Evolutionary conservation across 1,140 invertebrate species (phyloP), one percentile per base, ranked within the genome.

Genomic region (Pectinophora gossypiella): DNA sequence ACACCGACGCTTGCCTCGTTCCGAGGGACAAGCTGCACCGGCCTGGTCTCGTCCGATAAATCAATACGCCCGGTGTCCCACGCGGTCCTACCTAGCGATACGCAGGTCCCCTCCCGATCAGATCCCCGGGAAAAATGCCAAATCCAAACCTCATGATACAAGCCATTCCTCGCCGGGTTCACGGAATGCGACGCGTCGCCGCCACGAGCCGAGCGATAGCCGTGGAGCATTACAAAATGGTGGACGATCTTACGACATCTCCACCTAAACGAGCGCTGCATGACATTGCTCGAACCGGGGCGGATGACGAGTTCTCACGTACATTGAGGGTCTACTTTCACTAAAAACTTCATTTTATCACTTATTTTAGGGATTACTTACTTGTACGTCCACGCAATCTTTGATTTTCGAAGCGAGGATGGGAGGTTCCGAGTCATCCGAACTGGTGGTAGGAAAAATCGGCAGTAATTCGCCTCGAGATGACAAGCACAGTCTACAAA

Each of bases 401-500:
- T 89, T 86, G 59, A 92, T 92, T 84, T 91, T 91, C 23, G 76
- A 85, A 36, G 86, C 89, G 50, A 92, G 78, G 57, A 87, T 70
- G 61, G 82, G 68, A 64, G 89, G 78, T 64, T 89, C 84, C 53
- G 88, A 83, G 67, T 89, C 89, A 64, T 91, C 89, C 68, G 77
- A 80, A 85, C 82, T 85, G 82, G 76, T 85, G 82, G 76, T 85
- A 84, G 78, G 77, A 82, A 88, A 88, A 79, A 88, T 88, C 60
- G 87, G 85, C 75, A 80, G 77, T 80, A 86, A 87, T 85, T 88
- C 87, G 72, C 85, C 77, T 68, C 81, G 76, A 75, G 87, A 83
- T 61, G 90, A 89, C 65, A 92, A 89, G 83, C 91, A 92, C 55
- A 92, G 87, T 79, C 91, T 88, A 80, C 91, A 92, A 63, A 90